These are phyloP conservation scores for Drosophila rufa DNA, from an alignment of 1,140 invertebrate species.

Conservation along the genomic window DNA sequence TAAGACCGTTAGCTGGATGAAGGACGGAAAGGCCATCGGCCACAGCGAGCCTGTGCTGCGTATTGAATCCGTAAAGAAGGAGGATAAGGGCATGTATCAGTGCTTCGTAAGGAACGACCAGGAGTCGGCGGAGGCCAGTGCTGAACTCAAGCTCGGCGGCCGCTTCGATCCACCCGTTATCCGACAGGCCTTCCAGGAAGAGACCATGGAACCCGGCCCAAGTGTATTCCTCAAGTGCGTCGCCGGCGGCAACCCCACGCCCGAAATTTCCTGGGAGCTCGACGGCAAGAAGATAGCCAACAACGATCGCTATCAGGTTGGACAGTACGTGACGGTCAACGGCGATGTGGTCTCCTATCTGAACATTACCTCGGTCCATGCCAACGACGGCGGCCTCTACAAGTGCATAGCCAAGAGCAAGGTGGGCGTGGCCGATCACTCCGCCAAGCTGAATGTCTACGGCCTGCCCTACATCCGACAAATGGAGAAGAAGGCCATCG, in stretches of 20 bases:
- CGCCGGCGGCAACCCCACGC: constrained; percentile 92
- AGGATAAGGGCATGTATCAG: constrained; percentile 99
- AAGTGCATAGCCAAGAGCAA: constrained; percentile 96
- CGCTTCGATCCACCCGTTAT: constrained; percentile 96
- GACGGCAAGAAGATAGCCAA: constrained; percentile 94
- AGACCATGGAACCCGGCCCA: constrained; percentile 94
- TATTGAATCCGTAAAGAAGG: constrained; percentile 95
- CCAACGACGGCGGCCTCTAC: constrained; percentile 97
- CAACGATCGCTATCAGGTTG: constrained; percentile 91
- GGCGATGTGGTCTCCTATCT: constrained; percentile 97
- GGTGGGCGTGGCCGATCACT: constrained; percentile 94
- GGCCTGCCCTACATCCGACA: constrained; percentile 95
- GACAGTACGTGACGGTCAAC: constrained; percentile 94
- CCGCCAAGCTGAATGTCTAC: constrained; percentile 95
- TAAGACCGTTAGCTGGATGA: constrained; percentile 95
- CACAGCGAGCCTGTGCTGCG: constrained; percentile 92
- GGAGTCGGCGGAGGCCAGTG: constrained; percentile 96
- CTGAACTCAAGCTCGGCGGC: constrained; percentile 96
- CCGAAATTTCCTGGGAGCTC: constrained; percentile 97
- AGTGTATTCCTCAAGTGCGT: constrained; percentile 93
- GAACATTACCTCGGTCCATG: constrained; percentile 96
- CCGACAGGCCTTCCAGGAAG: constrained; percentile 93
- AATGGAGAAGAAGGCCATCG: constrained; percentile 97
- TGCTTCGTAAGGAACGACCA: constrained; percentile 97
- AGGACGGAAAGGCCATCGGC: constrained; percentile 94